These are phyloP conservation scores for Sisyra nigra DNA, from an alignment of 2,888 invertebrate genomes.

Conservation along the genomic window DNA sequence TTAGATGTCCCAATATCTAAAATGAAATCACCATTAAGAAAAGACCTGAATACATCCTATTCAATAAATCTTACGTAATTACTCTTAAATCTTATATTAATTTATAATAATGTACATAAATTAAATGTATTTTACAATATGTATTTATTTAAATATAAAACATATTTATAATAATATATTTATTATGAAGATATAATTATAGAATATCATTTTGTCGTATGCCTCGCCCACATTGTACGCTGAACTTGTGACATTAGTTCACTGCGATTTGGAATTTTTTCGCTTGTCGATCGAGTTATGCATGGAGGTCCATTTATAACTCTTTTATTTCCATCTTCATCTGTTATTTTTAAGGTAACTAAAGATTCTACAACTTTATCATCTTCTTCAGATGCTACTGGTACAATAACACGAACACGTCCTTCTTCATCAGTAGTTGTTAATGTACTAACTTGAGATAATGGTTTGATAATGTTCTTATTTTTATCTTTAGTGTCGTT, in stretches of 20 bases:
- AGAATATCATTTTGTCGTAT: constrained; percentile 58
- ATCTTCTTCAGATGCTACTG: constrained; percentile 30
- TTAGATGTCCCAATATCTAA: no score
- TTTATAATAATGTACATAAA: constrained; percentile 1
- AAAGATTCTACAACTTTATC: constrained; percentile 23
- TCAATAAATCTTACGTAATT: no score
- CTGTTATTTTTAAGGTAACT: constrained; percentile 38
- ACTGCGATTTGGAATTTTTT: constrained; percentile 70
- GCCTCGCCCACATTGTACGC: constrained; percentile 70
- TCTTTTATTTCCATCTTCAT: constrained; percentile 29
- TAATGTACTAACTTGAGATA: constrained; percentile 44
- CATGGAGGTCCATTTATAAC: constrained; percentile 40
- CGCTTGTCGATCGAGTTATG: constrained; percentile 67
- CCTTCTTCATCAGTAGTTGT: constrained; percentile 44
- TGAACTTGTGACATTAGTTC: constrained; percentile 73
- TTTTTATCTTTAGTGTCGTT: constrained; percentile 1
- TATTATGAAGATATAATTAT: not conserved
- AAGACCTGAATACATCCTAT: no score
- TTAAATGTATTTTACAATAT: constrained; percentile 1
- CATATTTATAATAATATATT: not conserved
- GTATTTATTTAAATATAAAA: not conserved
- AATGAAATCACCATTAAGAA: no score
- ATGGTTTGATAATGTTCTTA: constrained; percentile 46
- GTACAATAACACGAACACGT: constrained; percentile 42
- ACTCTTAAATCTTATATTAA: not conserved